Conservation (phyloP, 2,888 invertebrate species). For the Ophion ventricosus region DNA sequence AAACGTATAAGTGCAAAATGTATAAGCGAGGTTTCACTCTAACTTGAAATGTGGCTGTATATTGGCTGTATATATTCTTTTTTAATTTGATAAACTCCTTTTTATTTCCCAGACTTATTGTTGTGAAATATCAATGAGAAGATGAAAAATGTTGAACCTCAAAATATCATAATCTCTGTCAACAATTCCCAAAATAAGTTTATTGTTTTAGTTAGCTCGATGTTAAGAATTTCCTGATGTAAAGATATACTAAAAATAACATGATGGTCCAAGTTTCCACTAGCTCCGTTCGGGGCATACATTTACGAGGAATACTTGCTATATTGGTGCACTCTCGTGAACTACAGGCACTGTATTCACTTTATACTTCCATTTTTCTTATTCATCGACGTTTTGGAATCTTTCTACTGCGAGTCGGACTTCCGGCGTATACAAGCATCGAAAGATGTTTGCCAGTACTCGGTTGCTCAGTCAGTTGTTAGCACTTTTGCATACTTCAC, state of each 20-base stretch:
- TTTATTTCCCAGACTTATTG: no score
- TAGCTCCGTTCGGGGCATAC: background rate
- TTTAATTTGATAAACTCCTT: background rate
- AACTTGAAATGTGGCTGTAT: no score
- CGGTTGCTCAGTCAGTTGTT: background rate
- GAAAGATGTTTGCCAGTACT: background rate
- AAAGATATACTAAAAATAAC: background rate
- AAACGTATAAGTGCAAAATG: no score
- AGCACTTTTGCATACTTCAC: background rate
- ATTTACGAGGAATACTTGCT: background rate
- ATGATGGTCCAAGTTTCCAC: background rate
- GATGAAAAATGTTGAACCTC: background rate
- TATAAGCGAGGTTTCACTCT: no score
- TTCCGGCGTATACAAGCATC: conserved; percentile 15
- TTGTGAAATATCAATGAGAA: background rate
- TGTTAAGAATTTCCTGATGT: background rate
- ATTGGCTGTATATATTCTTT: no score
- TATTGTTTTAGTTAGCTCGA: background rate
- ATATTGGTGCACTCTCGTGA: conserved; percentile 33
- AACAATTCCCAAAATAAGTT: background rate
- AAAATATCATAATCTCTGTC: background rate
- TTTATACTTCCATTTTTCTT: conserved; percentile 22
- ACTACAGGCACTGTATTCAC: conserved; percentile 64
- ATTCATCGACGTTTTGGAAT: conserved; percentile 21
- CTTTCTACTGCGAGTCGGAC: conserved; percentile 7